A percentile compares a stretch with the other conserved stretches of the same genome.
Conservation (phyloP, 2,797 vertebrate genomes). For the Rhyacichthys aspro region DNA sequence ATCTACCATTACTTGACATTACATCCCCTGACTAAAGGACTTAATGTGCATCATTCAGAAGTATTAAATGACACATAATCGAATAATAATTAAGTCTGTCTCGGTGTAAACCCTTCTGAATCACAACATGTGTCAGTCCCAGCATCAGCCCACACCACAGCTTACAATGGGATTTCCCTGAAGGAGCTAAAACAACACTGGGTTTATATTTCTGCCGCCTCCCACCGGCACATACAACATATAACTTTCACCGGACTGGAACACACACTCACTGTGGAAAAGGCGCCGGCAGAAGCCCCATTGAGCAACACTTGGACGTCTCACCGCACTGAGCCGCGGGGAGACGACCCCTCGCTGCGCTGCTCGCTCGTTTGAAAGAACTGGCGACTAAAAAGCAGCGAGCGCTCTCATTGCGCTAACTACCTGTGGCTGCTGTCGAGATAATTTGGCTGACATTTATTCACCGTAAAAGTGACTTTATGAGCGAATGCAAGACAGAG, state of each 20-base stretch:
- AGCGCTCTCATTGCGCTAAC: slow-evolving; percentile 53
- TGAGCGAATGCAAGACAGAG: slow-evolving; percentile 45
- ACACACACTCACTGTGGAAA: slow-evolving; percentile 43
- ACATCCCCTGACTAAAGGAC: no score
- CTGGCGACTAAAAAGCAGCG: slow-evolving; percentile 58
- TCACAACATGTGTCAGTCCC: slow-evolving; percentile 20
- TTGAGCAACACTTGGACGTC: slow-evolving; percentile 43
- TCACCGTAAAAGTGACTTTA: slow-evolving; percentile 60
- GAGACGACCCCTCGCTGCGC: slow-evolving; percentile 25
- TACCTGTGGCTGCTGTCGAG: slow-evolving; percentile 51
- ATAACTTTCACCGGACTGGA: slow-evolving; percentile 66
- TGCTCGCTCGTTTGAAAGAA: slow-evolving; percentile 52
- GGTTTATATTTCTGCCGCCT: slow-evolving; percentile 53
- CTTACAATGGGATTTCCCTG: slow-evolving; percentile 67
- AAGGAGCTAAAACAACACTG: slow-evolving; percentile 61
- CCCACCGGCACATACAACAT: slow-evolving; percentile 45
- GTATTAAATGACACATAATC: not conserved
- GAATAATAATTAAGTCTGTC: no score
- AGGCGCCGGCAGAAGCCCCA: slow-evolving; percentile 44
- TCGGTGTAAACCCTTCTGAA: no score
- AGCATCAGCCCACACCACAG: slow-evolving; percentile 46
- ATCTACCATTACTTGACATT: no score
- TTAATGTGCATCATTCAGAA: slow-evolving; percentile 1
- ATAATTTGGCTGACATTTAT: slow-evolving; percentile 64
- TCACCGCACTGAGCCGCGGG: slow-evolving; percentile 66